A percentile compares a stretch with the other conserved stretches of the same genome.
Conservation (phyloP, 2,113 vertebrate species). For the Probosciger aterrimus region DNA sequence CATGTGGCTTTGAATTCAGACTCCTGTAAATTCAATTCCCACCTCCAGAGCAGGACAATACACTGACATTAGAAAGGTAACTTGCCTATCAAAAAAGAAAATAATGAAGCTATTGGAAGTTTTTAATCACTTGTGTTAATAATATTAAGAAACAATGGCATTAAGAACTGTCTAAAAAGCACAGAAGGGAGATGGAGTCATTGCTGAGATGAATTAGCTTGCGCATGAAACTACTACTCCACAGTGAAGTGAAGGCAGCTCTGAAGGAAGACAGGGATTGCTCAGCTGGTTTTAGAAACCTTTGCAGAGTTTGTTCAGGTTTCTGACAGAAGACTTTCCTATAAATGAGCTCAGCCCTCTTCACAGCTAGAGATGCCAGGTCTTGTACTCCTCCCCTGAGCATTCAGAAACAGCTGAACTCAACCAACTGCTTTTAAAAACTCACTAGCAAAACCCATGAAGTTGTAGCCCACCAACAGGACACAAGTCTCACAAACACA, state of each 20-base stretch:
- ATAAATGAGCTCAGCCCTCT: not conserved
- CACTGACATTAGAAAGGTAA: not conserved
- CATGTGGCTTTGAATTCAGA: not conserved
- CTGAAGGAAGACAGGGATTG: not conserved
- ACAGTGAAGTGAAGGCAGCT: not conserved
- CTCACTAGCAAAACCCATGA: fast-evolving
- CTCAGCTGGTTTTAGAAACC: not conserved
- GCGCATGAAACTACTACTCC: not conserved
- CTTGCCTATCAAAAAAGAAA: not conserved
- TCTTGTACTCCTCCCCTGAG: not conserved
- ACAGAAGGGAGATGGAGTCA: not conserved
- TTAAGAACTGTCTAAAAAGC: not conserved
- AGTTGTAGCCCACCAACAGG: not conserved
- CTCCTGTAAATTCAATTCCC: not conserved
- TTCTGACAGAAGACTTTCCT: not conserved
- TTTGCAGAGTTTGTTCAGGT: not conserved
- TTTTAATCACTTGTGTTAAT: not conserved
- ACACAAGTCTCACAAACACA: not conserved
- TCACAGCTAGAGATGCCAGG: not conserved
- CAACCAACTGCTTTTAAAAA: not conserved
- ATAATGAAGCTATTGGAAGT: not conserved
- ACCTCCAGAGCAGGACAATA: not conserved
- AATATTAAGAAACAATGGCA: not conserved
- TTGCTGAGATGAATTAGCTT: not conserved
- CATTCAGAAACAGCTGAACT: not conserved